phyloP scores from a whole-genome alignment of 2,797 vertebrate genomes.

The Buphagus erythrorhynchus region DNA sequence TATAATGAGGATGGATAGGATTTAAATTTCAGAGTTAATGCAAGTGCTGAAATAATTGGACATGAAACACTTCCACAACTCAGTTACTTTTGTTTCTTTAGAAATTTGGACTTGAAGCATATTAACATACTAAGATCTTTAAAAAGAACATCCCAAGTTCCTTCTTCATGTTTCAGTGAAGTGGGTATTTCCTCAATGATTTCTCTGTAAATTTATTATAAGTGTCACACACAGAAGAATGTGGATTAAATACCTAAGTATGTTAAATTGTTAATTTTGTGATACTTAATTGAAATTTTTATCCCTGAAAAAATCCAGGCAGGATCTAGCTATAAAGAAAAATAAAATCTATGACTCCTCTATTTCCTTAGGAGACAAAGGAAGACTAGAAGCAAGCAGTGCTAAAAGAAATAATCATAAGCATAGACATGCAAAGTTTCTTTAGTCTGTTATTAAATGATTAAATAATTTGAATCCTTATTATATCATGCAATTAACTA shows the following conservation, averaged over 20 bases:
- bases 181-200: not conserved
- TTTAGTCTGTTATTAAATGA: conserved; percentile 9
- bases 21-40: conserved; percentile 37
- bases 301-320: not conserved
- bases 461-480: not conserved
- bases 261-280: not conserved
- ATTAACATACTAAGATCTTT: not conserved
- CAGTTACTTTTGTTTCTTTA: conserved; percentile 17
- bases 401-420: not conserved
- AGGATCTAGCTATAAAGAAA: not conserved
- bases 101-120: not conserved
- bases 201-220: not conserved
- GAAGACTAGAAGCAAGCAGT: not conserved
- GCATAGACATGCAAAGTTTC: not conserved
- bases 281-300: not conserved
- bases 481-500: not conserved
- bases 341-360: not conserved
- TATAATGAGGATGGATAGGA: conserved; percentile 47
- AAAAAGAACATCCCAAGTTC: not conserved
- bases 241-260: not conserved
- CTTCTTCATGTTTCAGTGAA: not conserved
- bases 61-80: not conserved
- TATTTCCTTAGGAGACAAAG: not conserved
- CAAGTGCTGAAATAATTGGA: conserved; percentile 30
- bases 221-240: not conserved